Base-by-base conservation (phyloP, 2,797 vertebrate species). In the Brotula barbata region DNA sequence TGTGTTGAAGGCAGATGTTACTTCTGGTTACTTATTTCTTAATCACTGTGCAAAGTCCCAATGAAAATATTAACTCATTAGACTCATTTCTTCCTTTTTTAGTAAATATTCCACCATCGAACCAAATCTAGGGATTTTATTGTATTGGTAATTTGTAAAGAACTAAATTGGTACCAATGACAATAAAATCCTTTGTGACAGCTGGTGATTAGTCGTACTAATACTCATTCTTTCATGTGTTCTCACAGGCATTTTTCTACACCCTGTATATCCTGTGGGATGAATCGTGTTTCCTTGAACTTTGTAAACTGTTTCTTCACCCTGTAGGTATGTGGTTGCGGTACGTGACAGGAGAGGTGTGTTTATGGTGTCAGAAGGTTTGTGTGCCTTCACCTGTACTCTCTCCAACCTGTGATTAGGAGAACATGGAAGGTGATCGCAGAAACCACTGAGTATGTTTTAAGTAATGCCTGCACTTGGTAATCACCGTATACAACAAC, bases 351-450 rank as follows among this genome's bases (percentile, higher is more conserved):
- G 59, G 39, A 57, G 25, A 73, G 42, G 16, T 64, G 46, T 69
- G 68, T 64, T 85, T 82, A 81, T 56, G 55, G 52, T 77, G 64
- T 76, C 49, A 78, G 41, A 51, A 68, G 47, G 44, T 82, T 67
- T 71, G 57, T 68, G 59, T 61, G 62, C 50, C 52, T 78, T 77
- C 66, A 69, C 52, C 58, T 76, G 67, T 21, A 43, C 46, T 31
- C 17, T 44, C 31, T 46, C n/a, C 22, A 66, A 59, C 57, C 68
- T 82, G 65, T 85, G 77, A 86, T 88, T 78, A 68, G 54, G 40
- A 37, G 58, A 67, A 73, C 68, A 72, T 66, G 63, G 87, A 34
- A 81, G 71, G 79, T 77, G 75, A 81, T 28, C 7, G 33, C n/a
- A 68, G 44, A 37, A 47, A 55, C 45, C 58, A 39, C 17, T 68